Conservation (phyloP, 2,797 vertebrate species). For the Silurus lanzhouensis region DNA sequence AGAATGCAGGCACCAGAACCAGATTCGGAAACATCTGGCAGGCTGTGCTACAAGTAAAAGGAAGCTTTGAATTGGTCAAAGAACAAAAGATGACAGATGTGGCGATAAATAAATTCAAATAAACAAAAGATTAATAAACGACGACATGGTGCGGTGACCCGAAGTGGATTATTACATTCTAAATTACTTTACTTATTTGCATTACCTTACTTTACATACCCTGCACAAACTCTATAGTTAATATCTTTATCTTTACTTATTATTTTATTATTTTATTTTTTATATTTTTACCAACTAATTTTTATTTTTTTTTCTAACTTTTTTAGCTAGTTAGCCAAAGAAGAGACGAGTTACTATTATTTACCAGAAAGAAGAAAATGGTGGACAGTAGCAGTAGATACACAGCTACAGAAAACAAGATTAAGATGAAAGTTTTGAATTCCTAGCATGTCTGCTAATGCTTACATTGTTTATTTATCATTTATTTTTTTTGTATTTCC, state of each 20-base stretch:
- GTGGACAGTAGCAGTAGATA: background rate
- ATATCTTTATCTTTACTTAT: too few species aligned
- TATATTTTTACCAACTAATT: too few species aligned
- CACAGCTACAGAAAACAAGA: too few species aligned
- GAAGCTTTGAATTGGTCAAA: background rate
- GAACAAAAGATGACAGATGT: background rate
- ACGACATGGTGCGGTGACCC: background rate
- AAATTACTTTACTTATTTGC: too few species aligned
- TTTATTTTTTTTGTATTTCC: too few species aligned
- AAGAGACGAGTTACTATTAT: background rate
- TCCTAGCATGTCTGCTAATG: background rate
- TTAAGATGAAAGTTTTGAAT: too few species aligned
- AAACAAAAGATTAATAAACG: background rate
- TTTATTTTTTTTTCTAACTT: too few species aligned
- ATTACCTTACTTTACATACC: too few species aligned
- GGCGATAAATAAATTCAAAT: too few species aligned
- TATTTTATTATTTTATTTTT: too few species aligned
- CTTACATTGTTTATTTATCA: background rate
- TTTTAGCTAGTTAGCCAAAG: too few species aligned
- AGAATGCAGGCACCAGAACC: background rate
- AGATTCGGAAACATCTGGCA: constrained; percentile 11
- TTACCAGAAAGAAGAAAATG: background rate
- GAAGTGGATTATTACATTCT: background rate
- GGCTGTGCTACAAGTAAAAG: background rate
- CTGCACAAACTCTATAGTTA: too few species aligned